These are phyloP conservation scores for Myiopsitta monachus DNA, from an alignment of 2,113 vertebrate genomes.

Conservation along the genomic window DNA sequence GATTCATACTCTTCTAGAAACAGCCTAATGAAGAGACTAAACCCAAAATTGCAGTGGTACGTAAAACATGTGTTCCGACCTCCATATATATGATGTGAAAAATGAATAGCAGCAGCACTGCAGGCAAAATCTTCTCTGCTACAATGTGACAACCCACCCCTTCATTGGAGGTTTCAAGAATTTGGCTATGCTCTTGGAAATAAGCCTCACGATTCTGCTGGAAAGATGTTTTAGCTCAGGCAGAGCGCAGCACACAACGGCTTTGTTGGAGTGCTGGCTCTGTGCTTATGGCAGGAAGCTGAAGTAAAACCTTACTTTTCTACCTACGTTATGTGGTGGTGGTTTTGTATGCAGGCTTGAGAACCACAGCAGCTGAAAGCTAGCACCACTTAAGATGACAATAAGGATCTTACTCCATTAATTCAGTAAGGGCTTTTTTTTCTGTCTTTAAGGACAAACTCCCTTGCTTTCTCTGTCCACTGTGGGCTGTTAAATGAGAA, in stretches of 20 bases:
- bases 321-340: background rate
- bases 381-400: background rate
- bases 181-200: slow-evolving; percentile 7
- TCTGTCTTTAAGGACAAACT: background rate
- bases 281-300: background rate
- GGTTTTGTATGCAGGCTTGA: background rate
- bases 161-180: background rate
- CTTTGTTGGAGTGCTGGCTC: background rate
- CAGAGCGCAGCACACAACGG: background rate
- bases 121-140: slow-evolving; percentile 4
- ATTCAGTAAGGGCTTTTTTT: background rate
- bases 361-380: background rate
- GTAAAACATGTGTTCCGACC: background rate
- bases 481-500: background rate
- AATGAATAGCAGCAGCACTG: slow-evolving; percentile 16
- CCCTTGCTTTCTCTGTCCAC: background rate
- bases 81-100: background rate
- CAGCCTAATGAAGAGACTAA: background rate
- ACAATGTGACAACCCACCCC: background rate
- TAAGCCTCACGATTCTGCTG: background rate
- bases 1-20: background rate
- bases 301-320: background rate
- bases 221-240: background rate
- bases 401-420: background rate
- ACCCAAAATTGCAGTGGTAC: background rate